A percentile compares a stretch with the other conserved stretches of the same genome.
Evolutionary conservation across 1,140 invertebrate species (phyloP).

Genomic region (Physella acuta): DNA sequence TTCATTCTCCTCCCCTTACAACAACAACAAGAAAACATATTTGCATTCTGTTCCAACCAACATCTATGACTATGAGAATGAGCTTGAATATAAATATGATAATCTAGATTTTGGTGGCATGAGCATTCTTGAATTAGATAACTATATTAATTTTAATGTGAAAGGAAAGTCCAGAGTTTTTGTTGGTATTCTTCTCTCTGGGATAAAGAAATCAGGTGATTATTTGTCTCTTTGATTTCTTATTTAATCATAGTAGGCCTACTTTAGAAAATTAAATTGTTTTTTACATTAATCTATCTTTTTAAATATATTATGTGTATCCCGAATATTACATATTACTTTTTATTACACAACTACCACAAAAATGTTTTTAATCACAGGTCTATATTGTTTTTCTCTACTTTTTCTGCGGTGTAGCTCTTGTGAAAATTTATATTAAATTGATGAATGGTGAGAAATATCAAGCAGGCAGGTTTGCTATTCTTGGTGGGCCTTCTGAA

Average conservation of each 20-base stretch:
- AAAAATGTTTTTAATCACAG: too few relatives aligned
- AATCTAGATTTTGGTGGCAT: slow-evolving; percentile 33
- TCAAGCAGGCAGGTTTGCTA: slow-evolving; percentile 19
- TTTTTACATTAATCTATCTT: too few relatives aligned
- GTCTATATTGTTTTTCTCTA: too few relatives aligned
- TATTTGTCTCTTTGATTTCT: too few relatives aligned
- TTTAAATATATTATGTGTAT: too few relatives aligned
- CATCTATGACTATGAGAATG: slow-evolving; percentile 36
- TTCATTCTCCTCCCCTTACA: slow-evolving; percentile 27
- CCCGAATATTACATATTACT: too few relatives aligned
- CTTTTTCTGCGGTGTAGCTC: too few relatives aligned
- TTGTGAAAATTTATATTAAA: too few relatives aligned
- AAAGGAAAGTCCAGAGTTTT: slow-evolving; percentile 24
- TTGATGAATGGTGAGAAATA: too few relatives aligned
- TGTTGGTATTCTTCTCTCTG: slow-evolving; percentile 26
- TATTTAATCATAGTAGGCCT: too few relatives aligned
- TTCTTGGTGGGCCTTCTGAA: slow-evolving; percentile 30
- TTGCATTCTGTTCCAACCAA: slow-evolving; percentile 26
- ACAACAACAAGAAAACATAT: slow-evolving; percentile 31
- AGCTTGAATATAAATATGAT: slow-evolving; percentile 34
- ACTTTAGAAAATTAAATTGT: too few relatives aligned
- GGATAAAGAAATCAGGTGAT: slow-evolving; percentile 25
- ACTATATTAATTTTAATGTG: slow-evolving; percentile 20
- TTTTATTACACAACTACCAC: too few relatives aligned
- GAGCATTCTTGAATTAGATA: slow-evolving; percentile 29